Evolutionary conservation across 1,140 invertebrate species (phyloP), one percentile per base, ranked within the genome.

Genomic region (Hycleus phaleratus): DNA sequence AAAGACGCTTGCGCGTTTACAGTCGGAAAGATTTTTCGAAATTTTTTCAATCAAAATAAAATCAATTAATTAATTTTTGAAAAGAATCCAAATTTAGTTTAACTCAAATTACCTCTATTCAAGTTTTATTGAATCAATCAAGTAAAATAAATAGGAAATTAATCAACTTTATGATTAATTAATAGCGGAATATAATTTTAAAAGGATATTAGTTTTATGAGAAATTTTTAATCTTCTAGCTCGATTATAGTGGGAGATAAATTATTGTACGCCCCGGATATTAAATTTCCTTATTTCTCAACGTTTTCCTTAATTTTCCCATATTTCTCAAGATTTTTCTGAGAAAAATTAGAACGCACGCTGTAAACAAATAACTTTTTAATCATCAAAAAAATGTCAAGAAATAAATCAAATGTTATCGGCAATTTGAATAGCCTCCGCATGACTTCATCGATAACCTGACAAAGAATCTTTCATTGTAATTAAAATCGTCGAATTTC

Each of bases 1-100:
- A 52, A 25, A 26, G 49, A 52, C 49, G 49, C 49, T 52, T 52
- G 49, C 49, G 49, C 49, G 42, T 42, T 18, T 26, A 52, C 44
- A 26, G 49, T 9, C 39, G 43, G 43, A 50, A 50, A 40, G n/a
- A 7, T 43, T 3, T 18, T 26, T 52, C 18, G 5, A 26, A 10
- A 24, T 39, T 47, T 43, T 44, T 25, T 52, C 18, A 18, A 18
- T 18, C 18, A 2, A 18, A 18, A 18, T 18, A 18, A 18, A 18
- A 18, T 18, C 18, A 18, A 12, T 18, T 18, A 18, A 18, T 18
- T 18, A 18, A 18, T 18, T 18, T 18, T 18, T 18, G 18, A 18
- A 18, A 18, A 12, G 0, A 12, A 18, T 18, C 2, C 18, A 18
- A 18, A 18, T 18, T 18, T 18, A 18, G 18, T 18, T 18, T 18